Evolutionary conservation across 2,113 vertebrate species (phyloP).

Genomic region (Procavia capensis): DNA sequence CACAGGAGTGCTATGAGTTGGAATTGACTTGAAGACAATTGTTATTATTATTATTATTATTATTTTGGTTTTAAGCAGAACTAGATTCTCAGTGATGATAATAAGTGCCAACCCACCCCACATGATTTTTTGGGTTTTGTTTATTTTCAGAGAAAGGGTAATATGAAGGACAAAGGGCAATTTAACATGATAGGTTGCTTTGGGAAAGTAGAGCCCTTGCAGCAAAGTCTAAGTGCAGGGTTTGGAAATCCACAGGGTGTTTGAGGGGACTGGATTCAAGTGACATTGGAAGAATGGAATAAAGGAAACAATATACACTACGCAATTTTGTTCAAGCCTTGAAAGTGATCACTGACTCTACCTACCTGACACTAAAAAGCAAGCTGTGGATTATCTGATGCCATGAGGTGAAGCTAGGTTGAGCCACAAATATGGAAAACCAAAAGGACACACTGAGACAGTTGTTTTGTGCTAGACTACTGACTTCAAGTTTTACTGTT

Average conservation of each 20-base stretch:
- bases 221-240: fast-evolving
- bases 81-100: background rate
- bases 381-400: background rate
- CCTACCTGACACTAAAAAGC: background rate
- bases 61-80: background rate
- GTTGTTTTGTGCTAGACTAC: background rate
- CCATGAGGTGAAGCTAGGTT: background rate
- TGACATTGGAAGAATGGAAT: background rate
- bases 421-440: background rate
- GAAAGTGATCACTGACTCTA: background rate
- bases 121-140: too few relatives aligned
- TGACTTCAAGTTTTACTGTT: background rate
- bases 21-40: background rate
- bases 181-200: background rate
- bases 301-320: background rate
- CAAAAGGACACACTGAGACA: background rate
- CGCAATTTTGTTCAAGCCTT: background rate
- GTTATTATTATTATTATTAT: background rate
- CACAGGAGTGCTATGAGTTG: background rate
- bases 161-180: background rate
- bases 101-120: too few relatives aligned
- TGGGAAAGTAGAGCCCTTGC: background rate
- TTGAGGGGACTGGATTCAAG: background rate
- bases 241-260: background rate
- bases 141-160: background rate